Evolutionary conservation across 2,113 vertebrate species (phyloP).

Genomic region (Equus quagga): DNA sequence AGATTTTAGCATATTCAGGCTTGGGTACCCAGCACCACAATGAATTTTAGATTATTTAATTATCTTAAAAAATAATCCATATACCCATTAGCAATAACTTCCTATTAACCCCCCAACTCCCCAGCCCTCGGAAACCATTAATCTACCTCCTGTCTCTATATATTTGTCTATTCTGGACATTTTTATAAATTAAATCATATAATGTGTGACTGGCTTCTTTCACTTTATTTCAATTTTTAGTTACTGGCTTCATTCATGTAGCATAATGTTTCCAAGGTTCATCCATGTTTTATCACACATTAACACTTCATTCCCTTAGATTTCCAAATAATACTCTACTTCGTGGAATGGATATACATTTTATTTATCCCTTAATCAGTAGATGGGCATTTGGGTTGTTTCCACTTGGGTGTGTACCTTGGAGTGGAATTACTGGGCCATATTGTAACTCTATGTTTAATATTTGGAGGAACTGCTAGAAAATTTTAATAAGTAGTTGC

Average conservation of each 20-base stretch:
- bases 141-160: no score
- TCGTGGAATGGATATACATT: not conserved
- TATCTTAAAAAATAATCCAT: not conserved
- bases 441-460: no score
- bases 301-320: not conserved
- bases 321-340: not conserved
- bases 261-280: not conserved
- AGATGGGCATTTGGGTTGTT: no score
- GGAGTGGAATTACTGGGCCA: no score
- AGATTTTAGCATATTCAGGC: not conserved
- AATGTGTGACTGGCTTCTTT: not conserved
- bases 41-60: not conserved
- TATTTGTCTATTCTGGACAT: not conserved
- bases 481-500: no score
- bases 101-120: fast-evolving
- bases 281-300: not conserved
- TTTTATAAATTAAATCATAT: not conserved
- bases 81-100: not conserved
- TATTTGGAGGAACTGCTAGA: no score
- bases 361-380: not conserved
- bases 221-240: not conserved
- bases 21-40: not conserved
- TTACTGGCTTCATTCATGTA: not conserved
- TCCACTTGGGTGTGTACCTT: no score
- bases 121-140: not conserved